Conservation (phyloP, 2,888 invertebrate genomes). For the Chrysolina americana region DNA sequence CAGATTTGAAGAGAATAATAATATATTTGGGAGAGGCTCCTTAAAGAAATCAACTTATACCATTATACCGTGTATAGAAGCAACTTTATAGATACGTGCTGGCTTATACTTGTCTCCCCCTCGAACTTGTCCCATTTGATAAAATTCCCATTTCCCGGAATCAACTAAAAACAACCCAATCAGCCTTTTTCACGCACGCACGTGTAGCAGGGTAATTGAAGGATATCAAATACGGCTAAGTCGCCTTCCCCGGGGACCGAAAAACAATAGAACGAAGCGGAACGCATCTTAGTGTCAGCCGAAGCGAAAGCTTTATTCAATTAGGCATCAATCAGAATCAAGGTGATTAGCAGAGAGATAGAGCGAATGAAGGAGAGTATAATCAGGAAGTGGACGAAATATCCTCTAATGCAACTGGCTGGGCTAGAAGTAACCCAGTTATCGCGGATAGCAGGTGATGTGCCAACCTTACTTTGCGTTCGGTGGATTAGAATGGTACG, state of each 20-base stretch:
- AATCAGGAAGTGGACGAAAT: conserved; percentile 42
- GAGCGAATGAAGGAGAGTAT: conserved; percentile 39
- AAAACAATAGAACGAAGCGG: conserved; percentile 8
- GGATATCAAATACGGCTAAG: conserved; percentile 38
- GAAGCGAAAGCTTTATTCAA: conserved; percentile 63
- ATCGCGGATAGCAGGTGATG: conserved; percentile 44
- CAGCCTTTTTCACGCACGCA: conserved; percentile 30
- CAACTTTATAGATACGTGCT: neutral
- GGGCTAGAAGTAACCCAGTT: conserved; percentile 48
- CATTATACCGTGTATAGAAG: neutral
- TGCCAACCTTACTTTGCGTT: conserved; percentile 38
- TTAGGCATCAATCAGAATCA: conserved; percentile 68
- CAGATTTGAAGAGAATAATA: too few relatives aligned
- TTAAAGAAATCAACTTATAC: too few relatives aligned
- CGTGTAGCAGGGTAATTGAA: conserved; percentile 31
- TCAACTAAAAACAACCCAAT: conserved; percentile 38
- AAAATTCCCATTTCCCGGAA: conserved; percentile 27
- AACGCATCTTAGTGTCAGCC: conserved; percentile 38
- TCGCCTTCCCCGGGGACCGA: neutral
- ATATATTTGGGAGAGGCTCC: too few relatives aligned
- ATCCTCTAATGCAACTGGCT: conserved; percentile 45
- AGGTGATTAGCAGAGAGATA: conserved; percentile 65
- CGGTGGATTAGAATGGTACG: neutral
- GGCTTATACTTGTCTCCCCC: neutral
- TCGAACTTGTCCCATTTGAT: conserved; percentile 26